A percentile compares a stretch with the other conserved stretches of the same genome.
These are phyloP conservation scores for Heteromurus nitidus DNA, from an alignment of 2,888 invertebrate genomes.

Conservation along the genomic window DNA sequence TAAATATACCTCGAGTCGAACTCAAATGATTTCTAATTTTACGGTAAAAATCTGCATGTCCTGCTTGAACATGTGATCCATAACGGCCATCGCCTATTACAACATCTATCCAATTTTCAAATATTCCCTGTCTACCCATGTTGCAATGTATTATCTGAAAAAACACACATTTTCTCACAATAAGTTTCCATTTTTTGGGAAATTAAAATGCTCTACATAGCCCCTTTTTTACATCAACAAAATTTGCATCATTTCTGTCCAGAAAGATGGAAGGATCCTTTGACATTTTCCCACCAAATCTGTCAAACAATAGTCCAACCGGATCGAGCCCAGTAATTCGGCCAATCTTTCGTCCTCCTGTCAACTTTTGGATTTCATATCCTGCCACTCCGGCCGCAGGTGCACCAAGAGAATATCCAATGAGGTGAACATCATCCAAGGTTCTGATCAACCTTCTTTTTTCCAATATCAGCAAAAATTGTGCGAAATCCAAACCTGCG, in stretches of 20 bases:
- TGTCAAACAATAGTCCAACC: not conserved
- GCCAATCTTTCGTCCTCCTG: not conserved
- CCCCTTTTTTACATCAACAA: not conserved
- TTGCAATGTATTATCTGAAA: not conserved
- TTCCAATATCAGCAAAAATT: too few relatives aligned
- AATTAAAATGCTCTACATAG: too few relatives aligned
- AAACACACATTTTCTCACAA: too few relatives aligned
- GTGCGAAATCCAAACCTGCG: too few relatives aligned
- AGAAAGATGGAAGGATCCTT: not conserved
- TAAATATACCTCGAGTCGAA: too few relatives aligned
- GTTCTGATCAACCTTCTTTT: too few relatives aligned
- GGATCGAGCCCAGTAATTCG: slow-evolving; percentile 22
- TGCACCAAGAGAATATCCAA: not conserved
- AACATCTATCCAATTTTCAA: not conserved
- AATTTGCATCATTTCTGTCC: not conserved
- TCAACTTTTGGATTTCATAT: not conserved
- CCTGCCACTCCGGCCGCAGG: not conserved
- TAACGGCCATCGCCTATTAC: not conserved
- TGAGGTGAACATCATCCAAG: not conserved
- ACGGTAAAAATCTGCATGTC: not conserved
- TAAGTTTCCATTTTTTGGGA: too few relatives aligned
- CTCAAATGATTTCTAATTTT: not conserved
- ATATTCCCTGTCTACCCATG: not conserved
- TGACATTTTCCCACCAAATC: not conserved
- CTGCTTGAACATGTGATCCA: not conserved